phyloP scores from a whole-genome alignment of 2,113 vertebrate species.

The Hydrochoerus hydrochaeris region DNA sequence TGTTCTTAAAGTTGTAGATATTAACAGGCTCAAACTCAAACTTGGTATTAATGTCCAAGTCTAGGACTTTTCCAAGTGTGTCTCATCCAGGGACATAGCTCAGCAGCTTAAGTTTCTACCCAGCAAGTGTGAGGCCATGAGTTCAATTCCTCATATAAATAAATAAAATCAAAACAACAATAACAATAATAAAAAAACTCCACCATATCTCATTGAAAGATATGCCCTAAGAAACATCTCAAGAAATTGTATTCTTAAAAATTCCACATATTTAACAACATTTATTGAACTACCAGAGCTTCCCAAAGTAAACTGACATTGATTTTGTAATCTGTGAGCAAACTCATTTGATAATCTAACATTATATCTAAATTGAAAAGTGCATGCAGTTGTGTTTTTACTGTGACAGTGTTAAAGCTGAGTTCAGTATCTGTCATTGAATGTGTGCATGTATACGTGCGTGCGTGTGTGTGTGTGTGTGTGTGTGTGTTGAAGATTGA shows the following conservation, averaged over 20 bases:
- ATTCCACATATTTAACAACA: not conserved
- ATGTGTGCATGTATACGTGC: not conserved
- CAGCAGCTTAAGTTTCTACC: too few species aligned
- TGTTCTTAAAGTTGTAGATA: not conserved
- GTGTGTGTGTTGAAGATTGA: not conserved
- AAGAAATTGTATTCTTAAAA: not conserved
- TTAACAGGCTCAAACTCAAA: constrained; percentile 7
- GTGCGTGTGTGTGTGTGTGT: not conserved
- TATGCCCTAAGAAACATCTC: not conserved
- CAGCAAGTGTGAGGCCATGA: too few species aligned
- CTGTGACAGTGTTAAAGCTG: not conserved
- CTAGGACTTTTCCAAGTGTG: not conserved
- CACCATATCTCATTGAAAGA: not conserved
- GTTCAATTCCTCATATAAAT: too few species aligned
- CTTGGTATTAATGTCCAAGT: not conserved
- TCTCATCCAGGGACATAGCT: not conserved
- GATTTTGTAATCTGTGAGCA: constrained; percentile 28
- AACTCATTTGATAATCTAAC: not conserved
- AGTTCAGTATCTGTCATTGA: not conserved
- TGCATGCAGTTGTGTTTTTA: not conserved
- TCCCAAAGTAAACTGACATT: not conserved
- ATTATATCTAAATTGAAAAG: not conserved
- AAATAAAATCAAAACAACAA: too few species aligned
- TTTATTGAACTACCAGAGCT: not conserved
- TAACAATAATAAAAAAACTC: too few species aligned